A percentile compares a stretch with the other conserved stretches of the same genome.
phyloP scores from a whole-genome alignment of 2,797 vertebrate genomes.

The Anolis apletophallus region DNA sequence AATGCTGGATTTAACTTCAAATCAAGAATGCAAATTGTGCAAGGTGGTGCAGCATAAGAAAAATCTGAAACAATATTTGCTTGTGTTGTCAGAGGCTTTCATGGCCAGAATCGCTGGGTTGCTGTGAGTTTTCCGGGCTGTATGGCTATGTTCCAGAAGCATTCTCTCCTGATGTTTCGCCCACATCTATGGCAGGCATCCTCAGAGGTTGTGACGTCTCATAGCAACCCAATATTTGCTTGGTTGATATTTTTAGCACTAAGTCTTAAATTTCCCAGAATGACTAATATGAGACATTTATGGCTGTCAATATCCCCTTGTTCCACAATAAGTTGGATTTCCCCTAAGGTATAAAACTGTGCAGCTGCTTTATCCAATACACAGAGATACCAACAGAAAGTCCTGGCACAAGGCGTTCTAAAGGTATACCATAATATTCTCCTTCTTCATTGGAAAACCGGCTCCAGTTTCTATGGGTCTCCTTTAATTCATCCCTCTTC shows the following conservation, averaged over 20 bases:
- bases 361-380: background rate
- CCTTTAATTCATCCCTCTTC: conserved; percentile 16
- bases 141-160: too few relatives aligned
- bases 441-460: background rate
- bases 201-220: too few relatives aligned
- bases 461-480: background rate
- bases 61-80: conserved; percentile 1
- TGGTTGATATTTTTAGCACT: background rate
- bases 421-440: fast-evolving
- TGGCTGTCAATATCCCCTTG: background rate
- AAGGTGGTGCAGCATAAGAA: background rate
- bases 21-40: background rate
- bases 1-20: background rate
- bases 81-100: too few relatives aligned
- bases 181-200: too few relatives aligned
- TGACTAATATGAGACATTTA: background rate
- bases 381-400: conserved; percentile 1
- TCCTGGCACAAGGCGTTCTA: fast-evolving
- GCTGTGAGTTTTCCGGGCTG: too few relatives aligned
- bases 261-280: background rate
- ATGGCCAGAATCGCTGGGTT: too few relatives aligned
- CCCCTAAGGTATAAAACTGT: background rate
- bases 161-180: too few relatives aligned
- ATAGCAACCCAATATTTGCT: background rate
- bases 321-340: background rate